phyloP scores from a whole-genome alignment of 2,797 vertebrate genomes.

The Distichodus sexfasciatus region DNA sequence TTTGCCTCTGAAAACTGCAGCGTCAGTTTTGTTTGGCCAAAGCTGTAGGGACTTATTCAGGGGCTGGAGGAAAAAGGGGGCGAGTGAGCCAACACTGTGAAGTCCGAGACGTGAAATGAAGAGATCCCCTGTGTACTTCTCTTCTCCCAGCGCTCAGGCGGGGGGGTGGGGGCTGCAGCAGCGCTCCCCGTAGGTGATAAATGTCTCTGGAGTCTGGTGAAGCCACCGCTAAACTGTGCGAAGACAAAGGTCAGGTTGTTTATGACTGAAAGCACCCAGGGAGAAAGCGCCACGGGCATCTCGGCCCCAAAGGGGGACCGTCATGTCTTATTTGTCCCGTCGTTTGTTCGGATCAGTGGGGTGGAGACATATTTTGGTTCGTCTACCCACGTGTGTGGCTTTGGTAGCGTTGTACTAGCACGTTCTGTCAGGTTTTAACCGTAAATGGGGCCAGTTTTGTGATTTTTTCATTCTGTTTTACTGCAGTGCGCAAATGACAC shows the following conservation, averaged over 20 bases:
- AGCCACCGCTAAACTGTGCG: conserved; percentile 2
- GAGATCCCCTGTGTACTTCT: not conserved
- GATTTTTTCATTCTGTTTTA: not conserved
- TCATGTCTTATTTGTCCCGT: conserved; percentile 24
- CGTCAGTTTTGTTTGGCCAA: too few relatives aligned
- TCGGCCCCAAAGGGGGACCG: conserved; percentile 1
- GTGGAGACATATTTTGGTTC: not conserved
- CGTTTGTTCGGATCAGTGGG: conserved; percentile 16
- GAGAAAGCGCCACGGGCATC: conserved; percentile 8
- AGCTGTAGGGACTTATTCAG: too few relatives aligned
- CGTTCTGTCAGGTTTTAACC: not conserved
- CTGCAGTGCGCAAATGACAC: not conserved
- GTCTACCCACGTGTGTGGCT: not conserved
- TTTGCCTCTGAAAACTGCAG: too few relatives aligned
- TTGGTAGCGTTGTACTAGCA: not conserved
- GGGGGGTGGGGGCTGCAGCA: not conserved
- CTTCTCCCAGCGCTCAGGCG: not conserved
- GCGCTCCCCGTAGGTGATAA: conserved; percentile 13
- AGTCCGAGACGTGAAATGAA: not conserved
- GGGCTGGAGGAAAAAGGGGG: too few relatives aligned
- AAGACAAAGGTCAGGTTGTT: conserved; percentile 39
- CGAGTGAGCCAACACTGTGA: too few relatives aligned
- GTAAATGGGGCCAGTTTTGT: not conserved
- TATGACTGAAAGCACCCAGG: conserved; percentile 12
- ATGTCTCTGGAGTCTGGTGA: conserved; percentile 15